Conservation (phyloP, 1,140 invertebrate genomes). For the Drosophila asahinai region DNA sequence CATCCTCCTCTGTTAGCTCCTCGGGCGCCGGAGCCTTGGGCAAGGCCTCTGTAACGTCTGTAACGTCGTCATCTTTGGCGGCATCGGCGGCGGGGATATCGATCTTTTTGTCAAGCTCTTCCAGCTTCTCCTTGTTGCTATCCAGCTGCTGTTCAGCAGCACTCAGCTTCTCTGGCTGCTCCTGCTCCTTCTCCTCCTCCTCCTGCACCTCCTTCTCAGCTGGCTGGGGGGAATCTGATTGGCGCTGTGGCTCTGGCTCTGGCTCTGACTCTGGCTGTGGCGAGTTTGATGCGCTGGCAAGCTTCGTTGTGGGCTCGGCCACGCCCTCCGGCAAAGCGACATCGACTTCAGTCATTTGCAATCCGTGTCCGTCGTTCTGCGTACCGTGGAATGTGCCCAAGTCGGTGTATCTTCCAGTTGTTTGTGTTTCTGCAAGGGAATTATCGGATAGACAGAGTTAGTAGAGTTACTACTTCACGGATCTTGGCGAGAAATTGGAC, state of each 20-base stretch:
- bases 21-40: slow-evolving; percentile 44
- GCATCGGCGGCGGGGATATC: slow-evolving; percentile 15
- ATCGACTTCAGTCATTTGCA: slow-evolving; percentile 85
- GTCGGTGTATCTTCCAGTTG: slow-evolving; percentile 42
- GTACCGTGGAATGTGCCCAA: slow-evolving; percentile 68
- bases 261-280: slow-evolving; percentile 27
- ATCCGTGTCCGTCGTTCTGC: slow-evolving; percentile 34
- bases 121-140: slow-evolving; percentile 8
- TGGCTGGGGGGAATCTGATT: slow-evolving; percentile 17
- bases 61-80: slow-evolving; percentile 24
- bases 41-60: slow-evolving; percentile 33
- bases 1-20: slow-evolving; percentile 62
- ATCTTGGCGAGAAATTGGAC: slow-evolving; percentile 14
- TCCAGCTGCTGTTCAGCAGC: neutral
- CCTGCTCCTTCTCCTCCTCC: slow-evolving; percentile 6
- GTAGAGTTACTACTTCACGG: neutral
- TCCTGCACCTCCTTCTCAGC: slow-evolving; percentile 12
- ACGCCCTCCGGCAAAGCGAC: slow-evolving; percentile 82
- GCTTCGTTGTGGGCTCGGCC: slow-evolving; percentile 72
- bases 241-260: slow-evolving; percentile 25
- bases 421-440: slow-evolving; percentile 39
- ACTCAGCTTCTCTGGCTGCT: slow-evolving; percentile 5
- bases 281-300: slow-evolving; percentile 63
- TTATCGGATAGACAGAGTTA: neutral
- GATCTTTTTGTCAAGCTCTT: slow-evolving; percentile 6